Evolutionary conservation across 2,888 invertebrate species (phyloP).

Genomic region (Tinea trinotella): DNA sequence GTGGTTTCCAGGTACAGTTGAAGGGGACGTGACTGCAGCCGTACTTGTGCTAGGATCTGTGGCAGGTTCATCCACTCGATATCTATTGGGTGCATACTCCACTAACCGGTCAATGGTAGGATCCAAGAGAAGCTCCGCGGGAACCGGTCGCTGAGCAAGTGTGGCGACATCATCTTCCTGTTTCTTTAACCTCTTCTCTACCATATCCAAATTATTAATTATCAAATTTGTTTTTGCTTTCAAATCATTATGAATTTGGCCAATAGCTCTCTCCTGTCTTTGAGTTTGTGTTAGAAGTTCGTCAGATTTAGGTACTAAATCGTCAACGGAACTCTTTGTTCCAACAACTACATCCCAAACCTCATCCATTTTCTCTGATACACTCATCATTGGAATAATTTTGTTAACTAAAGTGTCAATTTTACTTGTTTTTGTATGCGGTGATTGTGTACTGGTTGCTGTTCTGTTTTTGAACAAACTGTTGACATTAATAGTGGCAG

Average conservation of each 20-base stretch:
- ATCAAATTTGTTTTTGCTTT: slow-evolving; percentile 88
- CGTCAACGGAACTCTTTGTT: slow-evolving; percentile 89
- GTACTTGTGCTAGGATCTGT: slow-evolving; percentile 55
- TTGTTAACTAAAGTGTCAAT: slow-evolving; percentile 85
- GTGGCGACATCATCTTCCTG: slow-evolving; percentile 88
- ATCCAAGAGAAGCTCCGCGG: slow-evolving; percentile 79
- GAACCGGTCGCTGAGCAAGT: slow-evolving; percentile 80
- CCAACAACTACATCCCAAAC: slow-evolving; percentile 93
- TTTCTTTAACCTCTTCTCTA: slow-evolving; percentile 86
- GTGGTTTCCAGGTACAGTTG: slow-evolving; percentile 33
- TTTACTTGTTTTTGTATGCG: slow-evolving; percentile 77
- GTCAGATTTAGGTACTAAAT: slow-evolving; percentile 88
- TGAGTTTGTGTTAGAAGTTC: slow-evolving; percentile 88
- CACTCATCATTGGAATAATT: slow-evolving; percentile 87
- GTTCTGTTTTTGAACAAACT: slow-evolving; percentile 67
- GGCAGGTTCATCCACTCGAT: slow-evolving; percentile 54
- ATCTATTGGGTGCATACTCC: slow-evolving; percentile 83
- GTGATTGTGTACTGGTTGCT: slow-evolving; percentile 73
- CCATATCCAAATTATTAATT: slow-evolving; percentile 89
- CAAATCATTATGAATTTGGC: slow-evolving; percentile 87
- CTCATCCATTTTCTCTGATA: slow-evolving; percentile 92
- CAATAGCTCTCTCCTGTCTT: slow-evolving; percentile 88
- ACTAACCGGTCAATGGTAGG: slow-evolving; percentile 85
- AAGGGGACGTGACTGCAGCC: slow-evolving; percentile 41
- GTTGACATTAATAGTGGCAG: slow-evolving; percentile 64